A percentile compares a stretch with the other conserved stretches of the same genome.
These are phyloP conservation scores for Galeopsomyia nigrocyanea DNA, from an alignment of 2,888 invertebrate genomes.

Conservation along the genomic window DNA sequence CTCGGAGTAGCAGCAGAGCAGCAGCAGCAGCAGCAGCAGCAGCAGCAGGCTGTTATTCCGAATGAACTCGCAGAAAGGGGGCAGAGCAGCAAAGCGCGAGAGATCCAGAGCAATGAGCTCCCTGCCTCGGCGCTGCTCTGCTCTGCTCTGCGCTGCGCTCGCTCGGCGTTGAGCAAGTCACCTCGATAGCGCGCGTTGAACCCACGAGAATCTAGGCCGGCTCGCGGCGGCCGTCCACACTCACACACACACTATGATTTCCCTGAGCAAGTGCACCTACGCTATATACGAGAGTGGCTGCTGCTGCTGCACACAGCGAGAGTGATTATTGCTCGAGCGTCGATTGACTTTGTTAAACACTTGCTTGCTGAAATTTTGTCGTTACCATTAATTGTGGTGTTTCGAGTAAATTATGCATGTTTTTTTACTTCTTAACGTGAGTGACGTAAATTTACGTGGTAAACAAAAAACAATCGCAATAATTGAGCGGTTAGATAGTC, in stretches of 20 bases:
- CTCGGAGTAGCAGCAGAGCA: no score
- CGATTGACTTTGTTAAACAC: no score
- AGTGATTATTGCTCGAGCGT: no score
- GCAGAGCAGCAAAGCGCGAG: constrained; percentile 49
- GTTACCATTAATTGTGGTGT: no score
- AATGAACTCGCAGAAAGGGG: constrained; percentile 32
- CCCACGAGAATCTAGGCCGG: constrained; percentile 70
- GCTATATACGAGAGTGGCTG: constrained; percentile 49
- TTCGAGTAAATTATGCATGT: no score
- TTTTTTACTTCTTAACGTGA: no score
- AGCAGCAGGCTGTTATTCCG: no score
- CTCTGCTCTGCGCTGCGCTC: constrained; percentile 47
- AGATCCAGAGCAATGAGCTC: constrained; percentile 39
- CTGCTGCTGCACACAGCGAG: constrained; percentile 18
- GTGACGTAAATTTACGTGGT: no score
- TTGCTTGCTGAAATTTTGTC: no score
- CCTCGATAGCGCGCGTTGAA: constrained; percentile 69
- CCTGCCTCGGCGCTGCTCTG: constrained; percentile 46
- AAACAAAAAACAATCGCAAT: no score
- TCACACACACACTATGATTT: constrained; percentile 51
- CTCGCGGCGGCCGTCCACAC: constrained; percentile 66
- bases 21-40: no score
- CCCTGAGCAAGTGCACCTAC: constrained; percentile 37
- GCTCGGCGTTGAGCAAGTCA: constrained; percentile 62
- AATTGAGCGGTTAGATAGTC: no score